A percentile compares a stretch with the other conserved stretches of the same genome.
Conservation (phyloP, 2,113 vertebrate genomes). For the Cheirogaleus medius region DNA sequence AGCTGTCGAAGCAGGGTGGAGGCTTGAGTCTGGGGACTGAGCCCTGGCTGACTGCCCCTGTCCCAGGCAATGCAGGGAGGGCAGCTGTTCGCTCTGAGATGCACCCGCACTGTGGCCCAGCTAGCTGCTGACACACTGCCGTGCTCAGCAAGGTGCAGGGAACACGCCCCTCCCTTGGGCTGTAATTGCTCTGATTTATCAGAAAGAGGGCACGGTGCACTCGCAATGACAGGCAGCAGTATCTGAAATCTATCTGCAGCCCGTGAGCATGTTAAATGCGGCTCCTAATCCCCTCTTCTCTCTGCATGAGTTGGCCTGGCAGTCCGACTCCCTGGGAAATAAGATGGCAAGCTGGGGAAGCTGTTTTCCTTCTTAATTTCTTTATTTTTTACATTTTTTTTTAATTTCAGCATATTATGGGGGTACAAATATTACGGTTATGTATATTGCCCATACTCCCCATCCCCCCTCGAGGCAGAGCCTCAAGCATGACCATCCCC, state of each 20-base stretch:
- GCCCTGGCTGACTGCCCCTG: accelerated
- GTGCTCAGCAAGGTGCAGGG: background rate
- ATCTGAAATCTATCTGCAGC: background rate
- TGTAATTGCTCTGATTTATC: background rate
- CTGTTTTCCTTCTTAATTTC: background rate
- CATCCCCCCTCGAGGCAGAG: too few species aligned
- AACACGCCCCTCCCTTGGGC: background rate
- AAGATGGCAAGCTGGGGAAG: background rate
- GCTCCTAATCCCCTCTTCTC: too few species aligned
- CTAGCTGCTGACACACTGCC: background rate
- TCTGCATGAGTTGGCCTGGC: background rate
- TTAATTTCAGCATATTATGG: too few species aligned
- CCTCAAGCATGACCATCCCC: too few species aligned
- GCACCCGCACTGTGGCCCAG: too few species aligned
- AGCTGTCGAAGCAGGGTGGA: background rate
- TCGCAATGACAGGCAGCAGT: background rate
- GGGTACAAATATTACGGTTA: too few species aligned
- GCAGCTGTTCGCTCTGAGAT: background rate
- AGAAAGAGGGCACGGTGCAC: background rate
- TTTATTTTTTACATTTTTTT: too few species aligned
- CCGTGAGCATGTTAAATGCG: background rate
- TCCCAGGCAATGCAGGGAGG: too few species aligned
- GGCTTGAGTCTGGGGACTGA: too few species aligned
- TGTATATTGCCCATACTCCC: too few species aligned
- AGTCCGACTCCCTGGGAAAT: background rate